A percentile compares a stretch with the other conserved stretches of the same genome.
Evolutionary conservation across 2,797 vertebrate species (phyloP).

Genomic region (Monodelphis domestica): DNA sequence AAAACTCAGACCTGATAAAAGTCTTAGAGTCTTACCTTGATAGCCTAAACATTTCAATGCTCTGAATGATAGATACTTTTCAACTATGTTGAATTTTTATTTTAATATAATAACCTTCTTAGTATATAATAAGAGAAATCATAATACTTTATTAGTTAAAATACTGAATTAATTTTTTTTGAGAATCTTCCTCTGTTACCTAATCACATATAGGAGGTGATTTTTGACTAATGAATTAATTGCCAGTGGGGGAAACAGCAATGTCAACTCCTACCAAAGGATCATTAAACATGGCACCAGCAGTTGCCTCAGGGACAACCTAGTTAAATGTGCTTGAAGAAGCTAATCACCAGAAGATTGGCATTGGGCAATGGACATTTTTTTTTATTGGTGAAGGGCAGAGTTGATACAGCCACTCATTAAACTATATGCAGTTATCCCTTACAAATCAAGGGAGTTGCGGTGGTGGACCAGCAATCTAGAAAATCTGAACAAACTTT

Average conservation of each 20-base stretch:
- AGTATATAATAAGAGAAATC: neutral
- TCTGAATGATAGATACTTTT: neutral
- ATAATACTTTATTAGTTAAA: neutral
- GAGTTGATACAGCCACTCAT: neutral
- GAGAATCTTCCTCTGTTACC: neutral
- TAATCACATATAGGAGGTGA: neutral
- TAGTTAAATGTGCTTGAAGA: neutral
- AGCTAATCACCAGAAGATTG: neutral
- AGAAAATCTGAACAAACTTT: too few species aligned
- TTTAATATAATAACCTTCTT: neutral
- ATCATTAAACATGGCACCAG: neutral
- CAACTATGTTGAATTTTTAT: neutral
- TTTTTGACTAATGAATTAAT: neutral
- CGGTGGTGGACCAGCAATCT: too few species aligned
- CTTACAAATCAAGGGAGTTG: too few species aligned
- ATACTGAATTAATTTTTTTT: neutral
- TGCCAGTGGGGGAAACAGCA: neutral
- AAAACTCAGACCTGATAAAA: neutral
- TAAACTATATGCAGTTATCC: too few species aligned
- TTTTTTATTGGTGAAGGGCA: neutral
- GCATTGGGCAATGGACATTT: neutral
- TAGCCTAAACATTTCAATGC: neutral
- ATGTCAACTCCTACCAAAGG: neutral
- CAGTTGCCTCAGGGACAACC: neutral
- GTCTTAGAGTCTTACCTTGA: neutral